These are phyloP conservation scores for Bugulina stolonifera DNA, from an alignment of 2,888 invertebrate species.

Conservation along the genomic window DNA sequence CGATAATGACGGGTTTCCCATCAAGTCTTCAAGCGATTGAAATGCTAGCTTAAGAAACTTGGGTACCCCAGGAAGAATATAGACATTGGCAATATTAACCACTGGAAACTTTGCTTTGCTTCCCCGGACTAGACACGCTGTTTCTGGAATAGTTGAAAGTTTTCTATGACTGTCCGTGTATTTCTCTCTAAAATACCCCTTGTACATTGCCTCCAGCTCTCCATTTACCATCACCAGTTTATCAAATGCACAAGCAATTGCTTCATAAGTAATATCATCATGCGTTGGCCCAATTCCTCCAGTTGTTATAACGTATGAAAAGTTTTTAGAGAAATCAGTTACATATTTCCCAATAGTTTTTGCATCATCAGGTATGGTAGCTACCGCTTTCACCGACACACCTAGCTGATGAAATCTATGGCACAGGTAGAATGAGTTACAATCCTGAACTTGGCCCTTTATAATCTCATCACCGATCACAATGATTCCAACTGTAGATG, in stretches of 20 bases:
- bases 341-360: conserved; percentile 64
- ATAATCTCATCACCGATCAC: conserved; percentile 75
- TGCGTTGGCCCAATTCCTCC: conserved; percentile 75
- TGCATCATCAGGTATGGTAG: conserved; percentile 62
- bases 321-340: conserved; percentile 59
- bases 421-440: conserved; percentile 64
- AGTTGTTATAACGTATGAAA: conserved; percentile 66
- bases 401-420: conserved; percentile 62
- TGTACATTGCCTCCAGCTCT: conserved; percentile 50
- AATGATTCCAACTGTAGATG: conserved; percentile 29
- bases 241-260: conserved; percentile 56
- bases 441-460: conserved; percentile 66
- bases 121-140: conserved; percentile 31
- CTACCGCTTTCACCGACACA: conserved; percentile 60
- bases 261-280: conserved; percentile 71
- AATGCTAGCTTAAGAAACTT: conserved; percentile 55
- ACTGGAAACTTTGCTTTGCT: conserved; percentile 38
- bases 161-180: conserved; percentile 19
- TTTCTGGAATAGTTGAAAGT: conserved; percentile 51
- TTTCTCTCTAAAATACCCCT: conserved; percentile 42
- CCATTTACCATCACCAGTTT: conserved; percentile 50
- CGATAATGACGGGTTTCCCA: conserved; percentile 41
- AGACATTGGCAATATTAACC: conserved; percentile 61
- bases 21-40: conserved; percentile 46
- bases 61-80: conserved; percentile 68